Evolutionary conservation across 2,797 vertebrate genomes (phyloP).

Genomic region (Danio albolineatus): DNA sequence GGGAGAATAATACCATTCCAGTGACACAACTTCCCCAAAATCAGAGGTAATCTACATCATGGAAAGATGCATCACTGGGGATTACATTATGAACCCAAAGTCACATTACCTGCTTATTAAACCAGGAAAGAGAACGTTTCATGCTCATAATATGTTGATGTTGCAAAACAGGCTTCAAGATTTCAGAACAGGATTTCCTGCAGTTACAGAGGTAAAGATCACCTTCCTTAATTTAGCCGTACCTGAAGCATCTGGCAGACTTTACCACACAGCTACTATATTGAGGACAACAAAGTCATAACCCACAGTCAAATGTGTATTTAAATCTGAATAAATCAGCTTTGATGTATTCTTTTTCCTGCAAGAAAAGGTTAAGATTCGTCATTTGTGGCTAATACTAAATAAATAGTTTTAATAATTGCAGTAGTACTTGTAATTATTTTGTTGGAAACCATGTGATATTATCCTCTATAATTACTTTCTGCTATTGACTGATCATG

Average conservation of each 20-base stretch:
- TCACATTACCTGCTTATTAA: not conserved
- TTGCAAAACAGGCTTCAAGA: not conserved
- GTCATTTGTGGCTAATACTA: not conserved
- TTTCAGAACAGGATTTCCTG: too few relatives aligned
- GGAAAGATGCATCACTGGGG: not conserved
- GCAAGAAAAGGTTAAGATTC: not conserved
- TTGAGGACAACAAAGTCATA: not conserved
- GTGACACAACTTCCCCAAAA: not conserved
- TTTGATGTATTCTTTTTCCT: not conserved
- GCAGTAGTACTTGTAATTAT: not conserved
- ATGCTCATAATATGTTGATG: too few relatives aligned
- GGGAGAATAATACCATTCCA: not conserved
- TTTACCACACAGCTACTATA: not conserved
- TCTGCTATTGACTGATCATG: not conserved
- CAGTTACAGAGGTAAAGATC: not conserved
- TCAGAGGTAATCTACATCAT: not conserved
- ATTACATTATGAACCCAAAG: not conserved
- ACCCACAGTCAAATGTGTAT: too few relatives aligned
- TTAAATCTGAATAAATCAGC: not conserved
- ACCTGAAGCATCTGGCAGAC: not conserved
- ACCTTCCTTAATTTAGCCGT: not conserved
- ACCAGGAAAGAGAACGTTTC: not conserved
- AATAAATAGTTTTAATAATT: not conserved
- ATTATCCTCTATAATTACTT: not conserved
- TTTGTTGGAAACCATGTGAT: not conserved